Evolutionary conservation across 2,797 vertebrate species (phyloP).

Genomic region (Syncerus caffer): DNA sequence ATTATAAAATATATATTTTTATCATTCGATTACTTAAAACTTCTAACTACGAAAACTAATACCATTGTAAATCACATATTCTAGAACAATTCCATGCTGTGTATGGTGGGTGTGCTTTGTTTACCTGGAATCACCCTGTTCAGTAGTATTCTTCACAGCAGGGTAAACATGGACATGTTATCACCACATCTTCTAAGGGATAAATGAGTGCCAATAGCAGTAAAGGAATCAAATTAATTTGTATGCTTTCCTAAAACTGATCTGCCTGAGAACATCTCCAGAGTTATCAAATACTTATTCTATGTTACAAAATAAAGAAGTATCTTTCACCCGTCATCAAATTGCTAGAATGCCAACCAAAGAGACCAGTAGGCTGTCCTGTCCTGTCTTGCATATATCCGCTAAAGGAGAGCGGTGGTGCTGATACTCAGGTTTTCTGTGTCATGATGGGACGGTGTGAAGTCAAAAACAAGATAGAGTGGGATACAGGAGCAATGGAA

Average conservation of each 20-base stretch:
- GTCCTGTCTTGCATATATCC: not conserved
- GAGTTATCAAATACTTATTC: not conserved
- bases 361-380: not conserved
- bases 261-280: not conserved
- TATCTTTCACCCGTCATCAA: not conserved
- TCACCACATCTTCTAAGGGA: not conserved
- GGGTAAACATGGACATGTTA: not conserved
- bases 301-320: not conserved
- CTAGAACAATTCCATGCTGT: not conserved
- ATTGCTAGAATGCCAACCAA: not conserved
- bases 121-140: not conserved
- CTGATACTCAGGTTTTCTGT: not conserved
- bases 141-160: not conserved
- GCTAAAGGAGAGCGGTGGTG: not conserved
- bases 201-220: not conserved
- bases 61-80: not conserved
- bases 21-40: not conserved
- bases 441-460: not conserved
- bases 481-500: not conserved
- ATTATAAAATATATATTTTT: not conserved
- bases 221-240: not conserved
- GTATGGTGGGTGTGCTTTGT: not conserved
- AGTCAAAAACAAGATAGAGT: not conserved
- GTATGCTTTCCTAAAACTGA: not conserved
- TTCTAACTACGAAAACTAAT: not conserved